Percentiles rank a stretch among this genome's conserved stretches.
Conservation (phyloP, 2,888 invertebrate species). For the Xanthorhoe designata region DNA sequence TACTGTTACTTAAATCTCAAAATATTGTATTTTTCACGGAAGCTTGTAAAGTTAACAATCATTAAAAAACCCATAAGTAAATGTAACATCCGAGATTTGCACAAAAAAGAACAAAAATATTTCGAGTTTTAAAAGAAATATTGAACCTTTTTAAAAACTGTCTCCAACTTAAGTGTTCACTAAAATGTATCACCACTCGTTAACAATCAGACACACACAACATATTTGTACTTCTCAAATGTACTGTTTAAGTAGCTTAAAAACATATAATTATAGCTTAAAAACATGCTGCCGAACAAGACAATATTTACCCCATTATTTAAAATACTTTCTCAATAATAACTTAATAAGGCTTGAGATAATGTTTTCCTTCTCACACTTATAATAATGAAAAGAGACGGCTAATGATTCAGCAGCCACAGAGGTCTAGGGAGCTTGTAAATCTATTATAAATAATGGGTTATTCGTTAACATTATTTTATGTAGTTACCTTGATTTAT, state of each 20-base stretch:
- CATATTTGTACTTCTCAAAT: slow-evolving; percentile 23
- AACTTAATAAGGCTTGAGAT: too few species aligned
- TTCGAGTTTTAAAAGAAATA: too few species aligned
- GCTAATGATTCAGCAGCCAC: too few species aligned
- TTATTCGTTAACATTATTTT: background rate
- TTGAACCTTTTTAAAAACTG: background rate
- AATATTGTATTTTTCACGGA: background rate
- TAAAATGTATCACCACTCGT: slow-evolving; percentile 4
- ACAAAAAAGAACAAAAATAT: too few species aligned
- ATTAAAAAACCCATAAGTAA: background rate
- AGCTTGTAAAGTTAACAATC: background rate
- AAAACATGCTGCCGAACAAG: slow-evolving; percentile 1
- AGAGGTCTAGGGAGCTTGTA: too few species aligned
- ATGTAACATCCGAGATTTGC: too few species aligned
- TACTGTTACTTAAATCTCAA: slow-evolving; percentile 5
- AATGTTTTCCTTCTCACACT: too few species aligned
- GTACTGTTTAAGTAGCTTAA: slow-evolving; percentile 17
- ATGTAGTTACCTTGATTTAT: background rate
- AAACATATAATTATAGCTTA: too few species aligned
- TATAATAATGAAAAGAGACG: too few species aligned
- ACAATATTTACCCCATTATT: background rate
- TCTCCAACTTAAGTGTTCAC: background rate
- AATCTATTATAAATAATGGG: too few species aligned
- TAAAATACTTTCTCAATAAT: background rate
- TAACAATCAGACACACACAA: background rate